Percentiles rank a stretch among this genome's conserved stretches.
Evolutionary conservation across 2,113 vertebrate genomes (phyloP).

Genomic region (Pterocles burchelli): DNA sequence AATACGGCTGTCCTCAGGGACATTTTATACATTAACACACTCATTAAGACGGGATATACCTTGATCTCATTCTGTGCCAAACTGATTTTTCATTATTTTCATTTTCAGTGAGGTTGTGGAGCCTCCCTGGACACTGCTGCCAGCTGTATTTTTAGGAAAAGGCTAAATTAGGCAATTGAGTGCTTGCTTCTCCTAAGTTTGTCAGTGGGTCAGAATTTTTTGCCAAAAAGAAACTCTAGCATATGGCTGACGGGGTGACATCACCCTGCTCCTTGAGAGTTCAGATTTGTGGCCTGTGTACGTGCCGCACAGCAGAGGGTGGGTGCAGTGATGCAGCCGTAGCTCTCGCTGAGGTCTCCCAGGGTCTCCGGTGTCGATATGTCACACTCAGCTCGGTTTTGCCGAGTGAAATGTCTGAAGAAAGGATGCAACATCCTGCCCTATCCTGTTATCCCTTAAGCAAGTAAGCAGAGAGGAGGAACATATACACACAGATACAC

Average conservation of each 20-base stretch:
- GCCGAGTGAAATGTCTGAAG: not conserved
- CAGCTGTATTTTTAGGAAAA: not conserved
- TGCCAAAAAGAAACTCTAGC: not conserved
- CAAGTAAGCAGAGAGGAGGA: not conserved
- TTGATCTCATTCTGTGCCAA: not conserved
- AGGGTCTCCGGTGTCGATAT: rapidly evolving
- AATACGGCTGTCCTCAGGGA: not conserved
- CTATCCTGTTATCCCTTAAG: not conserved
- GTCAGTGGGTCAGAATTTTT: not conserved
- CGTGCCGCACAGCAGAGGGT: not conserved
- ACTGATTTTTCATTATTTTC: not conserved
- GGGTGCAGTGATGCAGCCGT: rapidly evolving
- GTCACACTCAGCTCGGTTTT: not conserved
- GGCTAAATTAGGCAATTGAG: not conserved
- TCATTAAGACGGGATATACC: not conserved
- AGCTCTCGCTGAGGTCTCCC: not conserved
- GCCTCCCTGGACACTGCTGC: not conserved
- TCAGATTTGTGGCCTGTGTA: rapidly evolving
- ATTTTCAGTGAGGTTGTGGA: not conserved
- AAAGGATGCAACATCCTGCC: not conserved
- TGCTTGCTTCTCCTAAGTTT: not conserved
- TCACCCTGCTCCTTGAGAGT: not conserved
- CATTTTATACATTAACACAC: not conserved
- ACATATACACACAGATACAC: rapidly evolving
- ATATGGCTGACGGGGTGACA: not conserved